phyloP scores from a whole-genome alignment of 1,140 invertebrate species.

The Drosophila carrolli region DNA sequence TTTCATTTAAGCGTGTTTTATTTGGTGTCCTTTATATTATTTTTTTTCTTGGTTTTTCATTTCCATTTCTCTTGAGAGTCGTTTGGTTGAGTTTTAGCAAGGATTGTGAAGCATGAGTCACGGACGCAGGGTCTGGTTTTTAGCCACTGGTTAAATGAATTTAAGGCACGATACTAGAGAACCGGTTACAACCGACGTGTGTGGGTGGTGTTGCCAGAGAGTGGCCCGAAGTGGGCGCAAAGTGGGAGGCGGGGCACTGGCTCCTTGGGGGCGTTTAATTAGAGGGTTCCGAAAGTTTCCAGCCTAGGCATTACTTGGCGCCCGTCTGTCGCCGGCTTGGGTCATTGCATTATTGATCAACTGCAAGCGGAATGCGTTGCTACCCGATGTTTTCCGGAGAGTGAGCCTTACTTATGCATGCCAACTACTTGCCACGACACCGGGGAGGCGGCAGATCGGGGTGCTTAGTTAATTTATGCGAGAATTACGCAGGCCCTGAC shows the following conservation, averaged over 20 bases:
- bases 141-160: constrained; percentile 62
- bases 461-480: constrained; percentile 62
- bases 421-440: constrained; percentile 13
- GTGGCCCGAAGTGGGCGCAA: constrained; percentile 1
- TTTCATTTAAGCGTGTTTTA: constrained; percentile 65
- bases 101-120: constrained; percentile 48
- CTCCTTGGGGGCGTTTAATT: constrained; percentile 63
- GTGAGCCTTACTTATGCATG: constrained; percentile 54
- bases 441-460: neutral
- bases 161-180: constrained; percentile 63
- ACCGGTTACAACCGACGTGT: constrained; percentile 42
- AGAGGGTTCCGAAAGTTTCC: constrained; percentile 40
- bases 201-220: constrained; percentile 13
- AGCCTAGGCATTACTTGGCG: constrained; percentile 62
- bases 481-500: constrained; percentile 62
- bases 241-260: neutral
- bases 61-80: constrained; percentile 20
- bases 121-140: constrained; percentile 27
- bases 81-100: constrained; percentile 38
- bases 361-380: constrained; percentile 59
- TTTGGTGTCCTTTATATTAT: constrained; percentile 25
- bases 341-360: constrained; percentile 79
- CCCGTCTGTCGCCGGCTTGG: constrained; percentile 43
- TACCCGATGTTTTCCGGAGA: constrained; percentile 6
- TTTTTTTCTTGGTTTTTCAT: constrained; percentile 7